Conservation (phyloP, 2,888 invertebrate species). For the Aphelenchoides bicaudatus region DNA sequence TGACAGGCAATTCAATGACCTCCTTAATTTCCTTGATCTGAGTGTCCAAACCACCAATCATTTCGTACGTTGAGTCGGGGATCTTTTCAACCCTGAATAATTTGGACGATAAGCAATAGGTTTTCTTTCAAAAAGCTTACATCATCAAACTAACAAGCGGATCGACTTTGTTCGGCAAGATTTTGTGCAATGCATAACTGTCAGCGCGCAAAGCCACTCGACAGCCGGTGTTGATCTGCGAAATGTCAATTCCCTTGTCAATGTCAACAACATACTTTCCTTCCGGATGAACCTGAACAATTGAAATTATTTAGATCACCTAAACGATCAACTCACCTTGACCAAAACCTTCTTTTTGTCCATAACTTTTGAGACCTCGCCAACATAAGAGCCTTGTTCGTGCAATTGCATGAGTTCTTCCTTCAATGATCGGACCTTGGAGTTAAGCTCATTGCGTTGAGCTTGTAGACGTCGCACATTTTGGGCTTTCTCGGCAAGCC, state of each 20-base stretch:
- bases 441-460: constrained; percentile 95
- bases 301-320: background rate
- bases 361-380: constrained; percentile 99
- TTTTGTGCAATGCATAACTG: constrained; percentile 96
- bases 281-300: constrained; percentile 84
- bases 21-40: constrained; percentile 99
- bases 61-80: constrained; percentile 98
- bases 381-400: constrained; percentile 98
- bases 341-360: constrained; percentile 99
- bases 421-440: constrained; percentile 93
- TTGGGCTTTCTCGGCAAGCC: constrained; percentile 94
- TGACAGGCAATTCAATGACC: constrained; percentile 96
- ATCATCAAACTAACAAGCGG: constrained; percentile 98
- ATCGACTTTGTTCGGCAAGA: constrained; percentile 96
- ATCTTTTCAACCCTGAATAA: constrained; percentile 99
- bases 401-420: constrained; percentile 89
- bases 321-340: constrained; percentile 66
- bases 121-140: too few species aligned
- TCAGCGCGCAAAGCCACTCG: constrained; percentile 95
- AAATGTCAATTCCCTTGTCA: constrained; percentile 97
- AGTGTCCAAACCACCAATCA: constrained; percentile 98
- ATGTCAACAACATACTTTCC: constrained; percentile 99
- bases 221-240: constrained; percentile 93
- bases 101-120: too few species aligned
- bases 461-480: constrained; percentile 93